Percentiles rank a stretch among this genome's conserved stretches.
phyloP scores from a whole-genome alignment of 64 coral and sea anemone species.

The Orbicella faveolata region DNA sequence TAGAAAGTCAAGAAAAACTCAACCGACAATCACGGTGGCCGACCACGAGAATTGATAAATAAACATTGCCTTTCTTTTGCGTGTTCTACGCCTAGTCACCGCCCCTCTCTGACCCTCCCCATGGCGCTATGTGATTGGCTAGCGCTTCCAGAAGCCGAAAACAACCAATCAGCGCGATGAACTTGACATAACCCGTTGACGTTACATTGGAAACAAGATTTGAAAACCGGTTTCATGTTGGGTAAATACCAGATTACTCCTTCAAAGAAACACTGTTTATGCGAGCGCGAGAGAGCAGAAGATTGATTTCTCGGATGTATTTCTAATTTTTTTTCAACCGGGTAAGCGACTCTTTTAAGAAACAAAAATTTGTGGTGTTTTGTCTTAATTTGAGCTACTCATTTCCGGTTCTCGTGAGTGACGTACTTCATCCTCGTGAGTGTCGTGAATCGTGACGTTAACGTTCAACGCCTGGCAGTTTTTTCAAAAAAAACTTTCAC shows the following conservation, averaged over 20 bases:
- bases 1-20: neutral
- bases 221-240: neutral
- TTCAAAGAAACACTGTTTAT: neutral
- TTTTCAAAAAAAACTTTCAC: no score
- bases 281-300: neutral
- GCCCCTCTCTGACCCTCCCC: neutral
- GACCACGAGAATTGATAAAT: neutral
- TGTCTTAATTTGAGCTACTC: neutral
- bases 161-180: neutral
- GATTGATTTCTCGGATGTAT: neutral
- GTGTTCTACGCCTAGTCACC: conserved; percentile 43
- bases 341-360: neutral
- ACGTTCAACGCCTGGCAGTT: no score
- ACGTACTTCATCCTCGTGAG: neutral
- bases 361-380: neutral
- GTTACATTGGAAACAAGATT: neutral
- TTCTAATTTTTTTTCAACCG: neutral
- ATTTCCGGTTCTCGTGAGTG: neutral
- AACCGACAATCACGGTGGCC: neutral
- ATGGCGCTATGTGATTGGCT: conserved; percentile 4
- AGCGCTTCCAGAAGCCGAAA: neutral
- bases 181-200: neutral
- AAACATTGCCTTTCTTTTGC: conserved; percentile 16
- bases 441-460: neutral
- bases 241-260: neutral